These are phyloP conservation scores for Aleiodes testaceus DNA, from an alignment of 2,888 invertebrate species.

Conservation along the genomic window DNA sequence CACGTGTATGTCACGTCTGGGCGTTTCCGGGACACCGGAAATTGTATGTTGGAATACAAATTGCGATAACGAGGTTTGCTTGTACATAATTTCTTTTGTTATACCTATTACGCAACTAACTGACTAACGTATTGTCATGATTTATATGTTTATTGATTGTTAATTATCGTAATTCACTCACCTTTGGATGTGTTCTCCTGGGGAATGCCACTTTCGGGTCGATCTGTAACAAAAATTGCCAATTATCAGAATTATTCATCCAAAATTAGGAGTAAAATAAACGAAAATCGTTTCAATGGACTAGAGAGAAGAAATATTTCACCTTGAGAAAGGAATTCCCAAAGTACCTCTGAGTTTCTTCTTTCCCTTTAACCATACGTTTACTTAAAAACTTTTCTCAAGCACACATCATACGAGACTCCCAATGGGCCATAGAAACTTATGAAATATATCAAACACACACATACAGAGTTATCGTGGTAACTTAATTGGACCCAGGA, in stretches of 20 bases:
- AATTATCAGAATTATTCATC: neutral
- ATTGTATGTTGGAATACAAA: conserved; percentile 42
- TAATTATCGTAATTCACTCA: conserved; percentile 75
- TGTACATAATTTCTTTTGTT: conserved; percentile 46
- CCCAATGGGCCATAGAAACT: conserved; percentile 21
- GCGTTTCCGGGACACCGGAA: conserved; percentile 38
- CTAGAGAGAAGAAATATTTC: neutral
- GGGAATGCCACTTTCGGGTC: conserved; percentile 99
- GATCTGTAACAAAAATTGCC: conserved; percentile 85
- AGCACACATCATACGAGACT: conserved; percentile 28
- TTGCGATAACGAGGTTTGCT: conserved; percentile 44
- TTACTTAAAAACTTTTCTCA: conserved; percentile 16
- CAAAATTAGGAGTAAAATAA: too few species aligned
- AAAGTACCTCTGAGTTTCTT: neutral
- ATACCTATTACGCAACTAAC: conserved; percentile 1
- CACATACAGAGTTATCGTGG: conserved; percentile 21
- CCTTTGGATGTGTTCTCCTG: conserved; percentile 98
- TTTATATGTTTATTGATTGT: conserved; percentile 38
- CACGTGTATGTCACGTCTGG: conserved; percentile 32
- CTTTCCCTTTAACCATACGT: conserved; percentile 8
- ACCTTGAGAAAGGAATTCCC: conserved; percentile 1
- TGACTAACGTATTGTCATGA: conserved; percentile 34
- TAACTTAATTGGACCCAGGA: conserved; percentile 26
- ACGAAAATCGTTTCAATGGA: neutral
- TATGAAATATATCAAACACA: conserved; percentile 14